Conservation (phyloP, 2,888 invertebrate species). For the Acanthosepion esculentum region DNA sequence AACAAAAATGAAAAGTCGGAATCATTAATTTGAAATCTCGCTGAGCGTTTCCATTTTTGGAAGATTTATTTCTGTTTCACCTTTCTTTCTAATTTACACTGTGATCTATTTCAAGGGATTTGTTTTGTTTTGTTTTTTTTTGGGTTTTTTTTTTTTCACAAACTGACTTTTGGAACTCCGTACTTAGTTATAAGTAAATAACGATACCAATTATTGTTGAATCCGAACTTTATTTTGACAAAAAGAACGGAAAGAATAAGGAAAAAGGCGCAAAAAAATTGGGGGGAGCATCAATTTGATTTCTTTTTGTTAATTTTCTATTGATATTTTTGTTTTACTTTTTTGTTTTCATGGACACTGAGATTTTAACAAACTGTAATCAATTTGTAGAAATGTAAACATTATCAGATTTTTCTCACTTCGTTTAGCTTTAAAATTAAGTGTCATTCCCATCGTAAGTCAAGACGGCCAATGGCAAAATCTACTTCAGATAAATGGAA, state of each 20-base stretch:
- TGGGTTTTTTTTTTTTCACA: too few relatives aligned
- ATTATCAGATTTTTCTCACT: not conserved
- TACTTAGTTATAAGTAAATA: not conserved
- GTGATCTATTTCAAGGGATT: too few relatives aligned
- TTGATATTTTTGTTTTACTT: not conserved
- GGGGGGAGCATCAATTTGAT: not conserved
- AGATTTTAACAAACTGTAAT: not conserved
- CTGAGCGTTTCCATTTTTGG: not conserved
- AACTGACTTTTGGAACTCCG: not conserved
- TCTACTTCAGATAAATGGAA: not conserved
- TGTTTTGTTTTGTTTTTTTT: not conserved
- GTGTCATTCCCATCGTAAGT: not conserved
- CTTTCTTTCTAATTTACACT: not conserved
- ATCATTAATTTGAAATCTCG: not conserved
- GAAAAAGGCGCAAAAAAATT: not conserved
- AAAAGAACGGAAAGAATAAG: not conserved
- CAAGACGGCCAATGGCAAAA: not conserved
- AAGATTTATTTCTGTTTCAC: not conserved
- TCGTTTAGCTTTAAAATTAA: not conserved
- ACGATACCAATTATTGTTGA: not conserved
- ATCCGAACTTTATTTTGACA: not conserved
- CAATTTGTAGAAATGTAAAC: not conserved
- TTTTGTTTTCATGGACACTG: not conserved
- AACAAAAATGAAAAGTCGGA: not conserved
- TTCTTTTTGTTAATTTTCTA: not conserved